Conservation (phyloP, 1,140 invertebrate species). For the Drosophila biarmipes region DNA sequence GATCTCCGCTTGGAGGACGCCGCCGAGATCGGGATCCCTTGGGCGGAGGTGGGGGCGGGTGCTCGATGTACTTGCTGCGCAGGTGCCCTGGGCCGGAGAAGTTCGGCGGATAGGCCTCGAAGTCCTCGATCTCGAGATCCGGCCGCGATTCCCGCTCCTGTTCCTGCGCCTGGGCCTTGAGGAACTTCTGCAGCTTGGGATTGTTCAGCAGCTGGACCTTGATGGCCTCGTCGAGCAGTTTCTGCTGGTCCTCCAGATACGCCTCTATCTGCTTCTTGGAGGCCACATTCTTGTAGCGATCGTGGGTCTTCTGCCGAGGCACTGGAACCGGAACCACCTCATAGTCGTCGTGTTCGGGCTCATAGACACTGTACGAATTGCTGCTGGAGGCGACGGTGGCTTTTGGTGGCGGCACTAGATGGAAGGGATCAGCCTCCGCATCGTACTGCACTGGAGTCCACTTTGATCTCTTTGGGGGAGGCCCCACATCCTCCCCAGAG, state of each 20-base stretch:
- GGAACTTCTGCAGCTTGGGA: slow-evolving; percentile 75
- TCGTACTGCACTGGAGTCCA: slow-evolving; percentile 67
- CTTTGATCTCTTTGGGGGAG: slow-evolving; percentile 58
- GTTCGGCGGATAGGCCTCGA: slow-evolving; percentile 65
- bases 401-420: slow-evolving; percentile 70
- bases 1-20: slow-evolving; percentile 46
- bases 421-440: slow-evolving; percentile 68
- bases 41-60: slow-evolving; percentile 19
- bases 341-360: slow-evolving; percentile 71
- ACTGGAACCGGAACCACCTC: slow-evolving; percentile 57
- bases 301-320: slow-evolving; percentile 41
- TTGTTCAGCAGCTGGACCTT: slow-evolving; percentile 73
- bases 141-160: slow-evolving; percentile 62
- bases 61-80: slow-evolving; percentile 49
- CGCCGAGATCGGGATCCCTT: slow-evolving; percentile 49
- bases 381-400: slow-evolving; percentile 43
- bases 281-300: slow-evolving; percentile 75
- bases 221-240: slow-evolving; percentile 74
- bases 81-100: slow-evolving; percentile 55
- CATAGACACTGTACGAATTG: slow-evolving; percentile 71
- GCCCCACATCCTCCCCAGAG: slow-evolving; percentile 38
- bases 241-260: slow-evolving; percentile 77
- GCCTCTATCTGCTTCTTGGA: slow-evolving; percentile 81
- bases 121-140: slow-evolving; percentile 68
- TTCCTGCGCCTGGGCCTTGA: slow-evolving; percentile 63